phyloP scores from a whole-genome alignment of 2,797 vertebrate genomes.

The Ceyx erithaca region DNA sequence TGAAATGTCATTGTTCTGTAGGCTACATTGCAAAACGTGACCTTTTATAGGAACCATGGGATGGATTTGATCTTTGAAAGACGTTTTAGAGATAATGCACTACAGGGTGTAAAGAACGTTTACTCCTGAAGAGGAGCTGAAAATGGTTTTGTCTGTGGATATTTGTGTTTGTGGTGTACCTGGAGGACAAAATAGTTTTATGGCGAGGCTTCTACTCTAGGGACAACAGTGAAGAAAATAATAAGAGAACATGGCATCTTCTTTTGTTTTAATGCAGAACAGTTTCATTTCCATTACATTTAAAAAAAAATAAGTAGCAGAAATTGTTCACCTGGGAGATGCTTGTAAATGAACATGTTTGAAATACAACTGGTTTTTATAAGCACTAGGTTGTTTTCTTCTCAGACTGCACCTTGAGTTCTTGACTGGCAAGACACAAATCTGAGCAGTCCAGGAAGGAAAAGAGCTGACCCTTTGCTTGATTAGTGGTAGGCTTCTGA shows the following conservation, averaged over 20 bases:
- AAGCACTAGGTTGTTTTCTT: background rate
- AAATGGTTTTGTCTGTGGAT: slow-evolving; percentile 35
- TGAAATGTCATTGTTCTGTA: slow-evolving; percentile 90
- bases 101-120: slow-evolving; percentile 55
- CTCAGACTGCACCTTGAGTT: background rate
- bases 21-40: slow-evolving; percentile 84
- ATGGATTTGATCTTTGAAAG: slow-evolving; percentile 82
- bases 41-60: slow-evolving; percentile 84
- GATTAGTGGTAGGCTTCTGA: background rate
- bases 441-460: background rate
- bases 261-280: background rate
- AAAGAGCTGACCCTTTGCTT: background rate
- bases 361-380: background rate
- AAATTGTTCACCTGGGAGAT: background rate
- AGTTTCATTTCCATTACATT: slow-evolving; percentile 11
- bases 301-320: slow-evolving; percentile 20
- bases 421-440: background rate
- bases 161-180: slow-evolving; percentile 12
- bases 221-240: background rate
- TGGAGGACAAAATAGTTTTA: slow-evolving; percentile 15
- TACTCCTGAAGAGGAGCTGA: slow-evolving; percentile 38
- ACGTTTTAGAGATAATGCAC: slow-evolving; percentile 74
- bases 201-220: background rate
- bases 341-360: background rate
- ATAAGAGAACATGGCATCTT: background rate